Base-by-base conservation (phyloP, 1,140 invertebrate species). In the Lepidurus packardi region DNA sequence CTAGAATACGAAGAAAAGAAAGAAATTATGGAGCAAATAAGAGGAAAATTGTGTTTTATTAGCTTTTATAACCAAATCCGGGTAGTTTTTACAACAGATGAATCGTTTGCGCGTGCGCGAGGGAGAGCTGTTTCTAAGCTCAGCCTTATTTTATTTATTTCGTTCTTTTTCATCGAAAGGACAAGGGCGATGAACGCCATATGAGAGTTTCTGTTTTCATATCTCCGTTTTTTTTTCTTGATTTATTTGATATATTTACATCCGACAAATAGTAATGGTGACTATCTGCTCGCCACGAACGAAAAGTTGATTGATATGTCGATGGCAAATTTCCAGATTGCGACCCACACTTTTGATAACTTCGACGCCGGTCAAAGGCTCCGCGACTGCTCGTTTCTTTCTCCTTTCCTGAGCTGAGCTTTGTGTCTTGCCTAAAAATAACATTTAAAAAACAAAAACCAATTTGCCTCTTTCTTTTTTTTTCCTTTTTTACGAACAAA, bases 271-370 rank as follows among this genome's bases (percentile, higher is more conserved):
- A 21, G 79, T 73, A 80, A 92, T 86, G 65, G 91, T 83, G 24
- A 89, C 94, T 42, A 96, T 88, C 84, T 95, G 93, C 84, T 96
- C 94, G 25, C 95, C 95, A 79, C 94, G 88, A 74, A 96, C 85
- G 82, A 97, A 84, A 80, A 96, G 81, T 84, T 96, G 92, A 53
- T 90, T 88, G n/a, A 95, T 85, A 84, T 92, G 88, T 76, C 94
- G 87, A 42, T 89, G 87, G 83, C 92, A 90, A 82, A 90, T 88
- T 82, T 91, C 91, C 53, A 87, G 84, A 74, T 90, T 91, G 8
- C 43, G 43, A 41, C 53, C 53, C 13, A 82, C 34, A 7, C 47
- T 80, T 43, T 47, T 34, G 43, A 65, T 24, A 16, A 65, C 41
- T 42, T 16, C 73, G 73, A 44, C 53, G 41, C 43, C 41, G 41